Percentiles rank a stretch among this genome's conserved stretches.
Conservation (phyloP, 2,113 vertebrate genomes). For the Columba livia region DNA sequence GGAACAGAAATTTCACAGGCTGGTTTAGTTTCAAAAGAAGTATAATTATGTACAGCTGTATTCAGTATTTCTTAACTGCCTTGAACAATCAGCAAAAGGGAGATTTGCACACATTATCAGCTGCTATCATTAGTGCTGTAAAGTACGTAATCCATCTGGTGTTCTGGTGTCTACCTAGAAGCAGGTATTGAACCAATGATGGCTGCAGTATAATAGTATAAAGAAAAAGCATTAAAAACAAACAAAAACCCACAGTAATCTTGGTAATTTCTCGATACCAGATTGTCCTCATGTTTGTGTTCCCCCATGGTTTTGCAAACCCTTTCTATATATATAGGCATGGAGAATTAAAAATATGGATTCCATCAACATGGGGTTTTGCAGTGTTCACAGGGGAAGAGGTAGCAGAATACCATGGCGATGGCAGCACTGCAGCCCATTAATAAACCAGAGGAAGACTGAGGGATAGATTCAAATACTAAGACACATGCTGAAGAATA, state of each 20-base stretch:
- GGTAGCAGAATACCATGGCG: constrained; percentile 46
- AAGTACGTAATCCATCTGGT: constrained; percentile 51
- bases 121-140: constrained; percentile 47
- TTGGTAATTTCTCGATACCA: not conserved
- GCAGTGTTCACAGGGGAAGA: constrained; percentile 16
- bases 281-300: not conserved
- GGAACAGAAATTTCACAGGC: constrained; percentile 59
- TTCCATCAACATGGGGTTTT: constrained; percentile 1
- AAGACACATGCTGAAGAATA: not conserved
- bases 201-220: not conserved
- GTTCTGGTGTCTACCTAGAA: constrained; percentile 52
- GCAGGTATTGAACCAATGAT: constrained; percentile 49
- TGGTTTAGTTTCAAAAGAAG: constrained; percentile 53
- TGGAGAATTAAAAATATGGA: constrained; percentile 58
- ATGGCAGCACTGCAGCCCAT: constrained; percentile 44
- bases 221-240: not conserved
- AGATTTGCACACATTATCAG: constrained; percentile 65
- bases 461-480: not conserved
- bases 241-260: not conserved
- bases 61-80: constrained; percentile 57
- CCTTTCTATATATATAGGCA: not conserved
- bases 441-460: constrained; percentile 39
- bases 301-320: not conserved
- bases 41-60: constrained; percentile 61
- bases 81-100: constrained; percentile 47